Conservation (phyloP, 2,888 invertebrate genomes). For the Yponomeuta evonymella region DNA sequence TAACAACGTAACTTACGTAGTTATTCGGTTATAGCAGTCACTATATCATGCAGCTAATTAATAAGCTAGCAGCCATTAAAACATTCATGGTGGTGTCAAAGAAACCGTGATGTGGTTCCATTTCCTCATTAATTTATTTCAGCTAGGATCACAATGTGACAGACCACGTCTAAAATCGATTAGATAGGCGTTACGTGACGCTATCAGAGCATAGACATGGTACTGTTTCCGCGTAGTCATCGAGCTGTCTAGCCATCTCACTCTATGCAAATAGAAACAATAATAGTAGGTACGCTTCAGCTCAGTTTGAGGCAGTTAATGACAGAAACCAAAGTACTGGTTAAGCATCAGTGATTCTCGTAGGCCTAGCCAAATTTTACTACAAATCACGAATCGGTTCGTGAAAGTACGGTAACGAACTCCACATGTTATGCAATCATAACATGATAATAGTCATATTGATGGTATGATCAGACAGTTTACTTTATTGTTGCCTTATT, state of each 20-base stretch:
- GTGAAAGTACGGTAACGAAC: too few relatives aligned
- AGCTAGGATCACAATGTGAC: too few relatives aligned
- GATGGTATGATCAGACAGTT: background rate
- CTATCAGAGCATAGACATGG: background rate
- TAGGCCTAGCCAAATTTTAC: too few relatives aligned
- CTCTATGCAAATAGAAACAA: background rate
- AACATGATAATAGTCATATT: background rate
- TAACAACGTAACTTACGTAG: too few relatives aligned
- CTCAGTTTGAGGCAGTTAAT: background rate
- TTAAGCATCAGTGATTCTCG: too few relatives aligned
- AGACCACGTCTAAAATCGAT: background rate
- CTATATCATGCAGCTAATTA: too few relatives aligned
- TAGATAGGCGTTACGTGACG: slow-evolving; percentile 1
- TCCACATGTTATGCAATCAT: background rate
- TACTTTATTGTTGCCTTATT: background rate
- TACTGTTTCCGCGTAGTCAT: background rate
- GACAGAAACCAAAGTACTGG: background rate
- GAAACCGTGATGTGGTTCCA: too few relatives aligned
- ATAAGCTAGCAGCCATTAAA: too few relatives aligned
- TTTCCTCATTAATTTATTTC: too few relatives aligned
- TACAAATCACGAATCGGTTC: too few relatives aligned
- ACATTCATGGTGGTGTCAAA: too few relatives aligned
- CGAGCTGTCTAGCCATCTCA: background rate
- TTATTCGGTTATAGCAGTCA: too few relatives aligned
- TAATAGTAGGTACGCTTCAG: background rate